Conservation (phyloP, 2,797 vertebrate species). For the Mormyrops boulengeri region DNA sequence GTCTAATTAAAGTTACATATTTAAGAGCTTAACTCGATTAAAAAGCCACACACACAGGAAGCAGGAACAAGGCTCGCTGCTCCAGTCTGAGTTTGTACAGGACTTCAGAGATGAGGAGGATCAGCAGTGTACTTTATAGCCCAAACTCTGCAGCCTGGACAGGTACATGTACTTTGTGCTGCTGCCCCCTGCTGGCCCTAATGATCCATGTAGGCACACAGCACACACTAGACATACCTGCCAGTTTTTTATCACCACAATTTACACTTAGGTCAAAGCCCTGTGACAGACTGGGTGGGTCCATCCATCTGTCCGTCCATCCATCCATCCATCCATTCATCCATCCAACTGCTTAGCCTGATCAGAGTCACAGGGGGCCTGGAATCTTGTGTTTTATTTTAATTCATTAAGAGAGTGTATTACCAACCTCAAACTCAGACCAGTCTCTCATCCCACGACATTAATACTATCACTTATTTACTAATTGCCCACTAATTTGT, state of each 20-base stretch:
- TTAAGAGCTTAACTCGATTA: background rate
- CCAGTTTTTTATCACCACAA: background rate
- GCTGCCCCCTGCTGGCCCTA: conserved; percentile 8
- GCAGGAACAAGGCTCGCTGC: background rate
- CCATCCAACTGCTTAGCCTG: background rate
- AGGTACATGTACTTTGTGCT: background rate
- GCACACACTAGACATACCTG: background rate
- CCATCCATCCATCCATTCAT: background rate
- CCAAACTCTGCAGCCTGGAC: background rate
- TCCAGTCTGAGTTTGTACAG: background rate
- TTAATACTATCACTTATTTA: background rate
- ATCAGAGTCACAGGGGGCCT: background rate
- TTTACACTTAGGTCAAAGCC: background rate
- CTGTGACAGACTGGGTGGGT: background rate
- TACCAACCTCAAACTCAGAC: background rate
- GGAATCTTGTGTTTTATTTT: background rate
- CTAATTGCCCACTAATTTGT: background rate
- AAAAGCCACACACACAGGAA: background rate
- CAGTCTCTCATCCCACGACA: background rate
- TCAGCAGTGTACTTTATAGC: background rate
- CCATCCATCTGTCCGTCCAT: background rate
- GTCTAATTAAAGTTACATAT: background rate
- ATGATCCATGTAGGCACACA: background rate
- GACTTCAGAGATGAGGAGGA: background rate
- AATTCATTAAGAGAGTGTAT: background rate